These are phyloP conservation scores for Sebastes schlegelii DNA, from an alignment of 2,113 vertebrate genomes.

Conservation along the genomic window DNA sequence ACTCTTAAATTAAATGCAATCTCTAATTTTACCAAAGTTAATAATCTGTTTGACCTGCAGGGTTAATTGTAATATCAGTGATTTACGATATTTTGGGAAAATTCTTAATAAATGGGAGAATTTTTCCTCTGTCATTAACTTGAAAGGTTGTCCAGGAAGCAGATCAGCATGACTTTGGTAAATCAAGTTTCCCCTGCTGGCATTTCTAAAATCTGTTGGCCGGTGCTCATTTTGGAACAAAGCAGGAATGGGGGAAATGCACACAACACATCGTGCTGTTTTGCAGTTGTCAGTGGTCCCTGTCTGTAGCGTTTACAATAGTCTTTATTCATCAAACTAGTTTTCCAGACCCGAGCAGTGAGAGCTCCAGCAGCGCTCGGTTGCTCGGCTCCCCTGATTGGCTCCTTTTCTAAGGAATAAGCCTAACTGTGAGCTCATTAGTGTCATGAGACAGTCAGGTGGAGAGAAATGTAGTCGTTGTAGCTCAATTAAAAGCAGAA, in stretches of 20 bases:
- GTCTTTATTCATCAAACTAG: slow-evolving; percentile 40
- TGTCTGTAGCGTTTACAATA: slow-evolving; percentile 21
- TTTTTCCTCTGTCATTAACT: slow-evolving; percentile 51
- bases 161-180: slow-evolving; percentile 15
- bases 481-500: slow-evolving; percentile 47
- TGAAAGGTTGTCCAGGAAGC: slow-evolving; percentile 40
- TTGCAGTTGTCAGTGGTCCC: slow-evolving; percentile 20
- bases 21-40: background rate
- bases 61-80: slow-evolving; percentile 12
- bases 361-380: slow-evolving; percentile 41
- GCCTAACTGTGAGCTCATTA: slow-evolving; percentile 43
- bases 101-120: slow-evolving; percentile 14
- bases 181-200: background rate
- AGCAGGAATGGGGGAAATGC: background rate
- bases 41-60: slow-evolving; percentile 28
- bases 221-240: slow-evolving; percentile 9
- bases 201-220: slow-evolving; percentile 39
- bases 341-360: slow-evolving; percentile 18
- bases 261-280: slow-evolving; percentile 34
- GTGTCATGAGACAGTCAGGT: slow-evolving; percentile 26
- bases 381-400: slow-evolving; percentile 28
- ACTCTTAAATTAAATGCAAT: no score
- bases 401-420: slow-evolving; percentile 23
- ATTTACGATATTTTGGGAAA: slow-evolving; percentile 7
- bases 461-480: slow-evolving; percentile 12